Evolutionary conservation across 1,140 invertebrate genomes (phyloP).

Genomic region (Diachasmimorpha longicaudata): DNA sequence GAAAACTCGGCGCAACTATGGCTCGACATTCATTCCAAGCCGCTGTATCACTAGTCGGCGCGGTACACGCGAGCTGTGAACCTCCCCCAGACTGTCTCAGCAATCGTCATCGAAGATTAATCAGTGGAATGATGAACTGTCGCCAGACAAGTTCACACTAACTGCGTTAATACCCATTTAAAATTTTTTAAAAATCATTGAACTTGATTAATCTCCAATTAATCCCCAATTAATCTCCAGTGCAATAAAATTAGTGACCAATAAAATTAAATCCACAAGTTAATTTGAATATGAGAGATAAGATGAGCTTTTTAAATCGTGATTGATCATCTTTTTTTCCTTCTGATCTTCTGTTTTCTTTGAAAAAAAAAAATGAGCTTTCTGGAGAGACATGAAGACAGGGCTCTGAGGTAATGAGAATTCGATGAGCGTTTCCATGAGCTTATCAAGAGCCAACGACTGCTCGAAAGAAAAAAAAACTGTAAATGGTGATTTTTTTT

Average conservation of each 20-base stretch:
- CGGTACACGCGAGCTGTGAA: background rate
- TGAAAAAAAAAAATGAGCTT: background rate
- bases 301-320: background rate
- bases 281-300: too few species aligned
- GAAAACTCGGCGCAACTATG: background rate
- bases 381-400: background rate
- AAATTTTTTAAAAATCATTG: too few species aligned
- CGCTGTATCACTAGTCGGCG: background rate
- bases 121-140: background rate
- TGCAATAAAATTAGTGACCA: too few species aligned
- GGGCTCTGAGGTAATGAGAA: background rate
- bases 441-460: background rate
- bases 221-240: too few species aligned
- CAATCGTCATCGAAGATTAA: background rate
- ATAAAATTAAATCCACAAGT: too few species aligned
- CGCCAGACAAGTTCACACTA: background rate
- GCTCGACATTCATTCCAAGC: background rate
- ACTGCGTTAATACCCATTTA: background rate
- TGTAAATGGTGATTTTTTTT: background rate
- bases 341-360: background rate
- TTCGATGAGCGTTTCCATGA: background rate
- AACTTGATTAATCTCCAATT: too few species aligned
- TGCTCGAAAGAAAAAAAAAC: background rate
- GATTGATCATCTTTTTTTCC: background rate
- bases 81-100: background rate